phyloP scores from a whole-genome alignment of 2,797 vertebrate species.

The Bovichtus variegatus region DNA sequence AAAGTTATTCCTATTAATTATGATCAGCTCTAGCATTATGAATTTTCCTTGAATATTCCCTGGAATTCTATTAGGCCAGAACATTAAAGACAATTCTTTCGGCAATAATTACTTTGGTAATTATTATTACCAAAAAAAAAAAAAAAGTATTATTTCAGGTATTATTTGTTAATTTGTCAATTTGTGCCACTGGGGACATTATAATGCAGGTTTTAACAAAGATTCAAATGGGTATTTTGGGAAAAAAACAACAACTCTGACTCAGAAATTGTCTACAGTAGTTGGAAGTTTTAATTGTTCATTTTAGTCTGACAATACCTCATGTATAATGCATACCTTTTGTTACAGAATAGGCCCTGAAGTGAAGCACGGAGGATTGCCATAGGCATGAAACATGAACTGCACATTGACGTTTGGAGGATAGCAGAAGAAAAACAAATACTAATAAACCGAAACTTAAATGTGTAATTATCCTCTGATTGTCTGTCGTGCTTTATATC shows the following conservation, averaged over 20 bases:
- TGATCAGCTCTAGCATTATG: background rate
- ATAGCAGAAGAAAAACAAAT: conserved; percentile 52
- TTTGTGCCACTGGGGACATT: background rate
- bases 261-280: conserved; percentile 32
- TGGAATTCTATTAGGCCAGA: background rate
- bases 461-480: conserved; percentile 62
- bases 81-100: conserved; percentile 12
- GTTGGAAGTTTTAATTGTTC: conserved; percentile 54
- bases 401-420: conserved; percentile 36
- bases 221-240: background rate
- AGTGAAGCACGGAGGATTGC: conserved; percentile 57
- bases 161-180: too few relatives aligned
- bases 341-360: conserved; percentile 53
- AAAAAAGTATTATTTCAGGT: background rate
- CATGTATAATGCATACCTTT: conserved; percentile 71
- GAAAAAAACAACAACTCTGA: conserved; percentile 31
- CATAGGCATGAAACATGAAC: conserved; percentile 44
- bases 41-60: background rate
- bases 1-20: background rate
- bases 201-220: background rate
- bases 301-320: conserved; percentile 50
- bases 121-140: too few relatives aligned
- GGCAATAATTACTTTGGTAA: background rate
- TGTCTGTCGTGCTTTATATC: conserved; percentile 30
- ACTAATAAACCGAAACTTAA: conserved; percentile 55